phyloP scores from a whole-genome alignment of 2,113 vertebrate species.

The Dendropsophus ebraccatus region DNA sequence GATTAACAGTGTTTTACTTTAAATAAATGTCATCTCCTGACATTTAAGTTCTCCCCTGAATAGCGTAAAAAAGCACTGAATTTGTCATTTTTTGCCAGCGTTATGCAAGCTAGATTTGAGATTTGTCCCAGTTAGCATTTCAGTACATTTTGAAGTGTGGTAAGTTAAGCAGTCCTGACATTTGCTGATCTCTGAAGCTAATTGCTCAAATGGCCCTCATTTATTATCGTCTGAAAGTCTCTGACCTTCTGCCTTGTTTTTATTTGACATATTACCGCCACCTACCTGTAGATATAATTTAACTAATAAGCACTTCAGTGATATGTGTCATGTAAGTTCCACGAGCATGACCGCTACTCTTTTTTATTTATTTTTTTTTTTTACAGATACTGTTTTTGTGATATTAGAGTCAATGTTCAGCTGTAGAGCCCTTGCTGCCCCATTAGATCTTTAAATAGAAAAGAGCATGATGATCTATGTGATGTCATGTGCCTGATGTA shows the following conservation, averaged over 20 bases:
- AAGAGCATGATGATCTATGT: background rate
- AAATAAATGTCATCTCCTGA: background rate
- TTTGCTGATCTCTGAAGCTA: slow-evolving; percentile 51
- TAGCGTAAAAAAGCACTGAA: background rate
- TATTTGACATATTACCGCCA: slow-evolving; percentile 52
- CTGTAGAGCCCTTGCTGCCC: too few species aligned
- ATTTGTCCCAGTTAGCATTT: slow-evolving; percentile 47
- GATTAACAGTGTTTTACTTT: background rate
- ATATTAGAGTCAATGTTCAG: slow-evolving; percentile 18
- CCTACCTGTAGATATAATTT: slow-evolving; percentile 47
- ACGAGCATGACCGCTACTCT: background rate
- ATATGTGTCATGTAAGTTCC: slow-evolving; percentile 30
- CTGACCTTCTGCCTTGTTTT: slow-evolving; percentile 54
- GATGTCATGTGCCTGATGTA: background rate
- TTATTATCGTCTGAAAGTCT: slow-evolving; percentile 38
- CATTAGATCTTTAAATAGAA: background rate
- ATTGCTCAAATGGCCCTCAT: slow-evolving; percentile 52
- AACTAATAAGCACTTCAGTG: slow-evolving; percentile 42
- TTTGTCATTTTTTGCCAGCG: slow-evolving; percentile 6
- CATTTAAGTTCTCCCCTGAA: background rate
- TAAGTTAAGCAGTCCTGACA: slow-evolving; percentile 38
- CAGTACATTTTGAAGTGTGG: slow-evolving; percentile 8
- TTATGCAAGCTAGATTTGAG: slow-evolving; percentile 3
- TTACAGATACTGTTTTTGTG: background rate
- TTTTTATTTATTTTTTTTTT: too few species aligned